Base-by-base conservation (phyloP, 1,140 invertebrate species). In the Sinella curviseta region DNA sequence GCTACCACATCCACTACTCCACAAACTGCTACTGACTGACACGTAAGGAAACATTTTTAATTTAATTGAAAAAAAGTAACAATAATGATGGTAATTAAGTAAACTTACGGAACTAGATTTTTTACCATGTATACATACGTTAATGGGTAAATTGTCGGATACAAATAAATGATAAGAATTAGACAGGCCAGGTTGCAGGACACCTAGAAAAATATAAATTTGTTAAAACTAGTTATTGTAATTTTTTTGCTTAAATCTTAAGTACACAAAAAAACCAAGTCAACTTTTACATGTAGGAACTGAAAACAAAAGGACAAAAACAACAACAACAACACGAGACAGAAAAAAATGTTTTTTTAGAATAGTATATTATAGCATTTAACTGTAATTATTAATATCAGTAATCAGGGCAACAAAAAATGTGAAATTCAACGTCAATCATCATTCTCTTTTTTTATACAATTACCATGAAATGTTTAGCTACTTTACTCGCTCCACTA, bases 11-110 rank as follows among this genome's bases (percentile, higher is more conserved):
- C n/a, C n/a, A 31, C 4, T 70, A 33, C 30, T 70, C 30, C 30
- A 24, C 2, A n/a, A n/a, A 65, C 57, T 70, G 31, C 30, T 30
- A n/a, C 12, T 70, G 65, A 70, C 65, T 70, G 65, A 70, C 65
- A 31, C 8, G 57, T n/a, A 65, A 16, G n/a, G n/a, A n/a, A n/a
- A 70, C 14, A 70, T 33, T 31, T 31, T 70, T 70, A 31, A 70
- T 70, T 70, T 4, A 60, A 60, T 26, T 60, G 24, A 4, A 48
- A 48, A 26, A 60, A 60, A n/a, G 57, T 4, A 4, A 60, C 8
- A 60, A 60, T 60, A n/a, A 60, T n/a, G 57, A 60, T 60, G 12
- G 12, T 26, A 60, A 60, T n/a, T n/a, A n/a, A n/a, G n/a, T n/a
- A n/a, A n/a, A n/a, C n/a, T n/a, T n/a, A n/a, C n/a, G n/a, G n/a